Evolutionary conservation across 2,113 vertebrate genomes (phyloP), one percentile per base, ranked within the genome.

Genomic region (Elephas maximus): DNA sequence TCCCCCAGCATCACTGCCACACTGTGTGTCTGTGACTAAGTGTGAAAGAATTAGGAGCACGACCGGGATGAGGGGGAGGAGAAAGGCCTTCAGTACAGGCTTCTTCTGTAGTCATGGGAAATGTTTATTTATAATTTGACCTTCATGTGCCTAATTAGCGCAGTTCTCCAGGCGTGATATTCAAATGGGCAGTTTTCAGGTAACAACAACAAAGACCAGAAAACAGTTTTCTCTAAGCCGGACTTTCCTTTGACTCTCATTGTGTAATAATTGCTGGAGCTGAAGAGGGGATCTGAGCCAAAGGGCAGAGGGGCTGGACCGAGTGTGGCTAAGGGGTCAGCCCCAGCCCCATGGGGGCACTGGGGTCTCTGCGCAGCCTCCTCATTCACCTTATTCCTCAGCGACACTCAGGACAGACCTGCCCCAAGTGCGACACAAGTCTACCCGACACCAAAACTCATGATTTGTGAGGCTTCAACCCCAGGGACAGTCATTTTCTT

Each of bases 11-110:
- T 57, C 21, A 0, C n/a, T 73, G 20, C n/a, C 91, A 74, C 3
- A 48, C 60, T 74, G 12, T 84, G 71, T 51, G 17, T 71, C 21
- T 91, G 88, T 94, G 94, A 94, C 88, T 96, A 92, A 93, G 71
- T 48, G 60, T 92, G 91, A 92, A 81, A 84, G 93, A 88, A 91
- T 74, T 67, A 82, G 90, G 79, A 67, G 60, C 89, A 41, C 57
- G 63, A 37, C 37, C 62, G 65, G 65, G 88, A 60, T 37, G 30
- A 44, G 8, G 30, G 21, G 7, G 23, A 57, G 30, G 63, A 41
- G 73, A 45, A 78, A 44, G 18, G 62, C 9, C 71, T 57, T 11
- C 21, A 48, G 60, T 24, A 37, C 33, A 45, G 62, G 26, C 28
- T 86, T 73, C 91, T n/a, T 79, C 87, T 71, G 1, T 33, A 26